These are phyloP conservation scores for Pollenia griseotomentosa DNA, from an alignment of 2,888 invertebrate species.

Conservation along the genomic window DNA sequence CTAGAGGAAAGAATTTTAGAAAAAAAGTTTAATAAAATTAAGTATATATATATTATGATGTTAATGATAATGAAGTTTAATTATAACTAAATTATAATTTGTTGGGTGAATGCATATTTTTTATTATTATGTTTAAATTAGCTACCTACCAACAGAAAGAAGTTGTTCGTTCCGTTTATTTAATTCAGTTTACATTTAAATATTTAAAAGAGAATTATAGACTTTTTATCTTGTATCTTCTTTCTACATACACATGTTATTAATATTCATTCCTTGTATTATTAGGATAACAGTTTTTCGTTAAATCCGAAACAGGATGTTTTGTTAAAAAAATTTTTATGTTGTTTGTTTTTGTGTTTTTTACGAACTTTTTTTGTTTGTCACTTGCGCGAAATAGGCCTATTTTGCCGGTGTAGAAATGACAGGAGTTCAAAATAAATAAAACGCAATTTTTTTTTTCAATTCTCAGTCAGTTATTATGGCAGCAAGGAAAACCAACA, in stretches of 20 bases:
- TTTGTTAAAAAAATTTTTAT: conserved; percentile 51
- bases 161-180: no score
- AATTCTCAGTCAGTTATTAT: not conserved
- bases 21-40: not conserved
- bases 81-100: no score
- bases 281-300: conserved; percentile 59
- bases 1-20: not conserved
- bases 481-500: conserved; percentile 32
- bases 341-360: not conserved
- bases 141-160: no score
- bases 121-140: no score
- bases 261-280: conserved; percentile 43
- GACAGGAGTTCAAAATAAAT: conserved; percentile 77
- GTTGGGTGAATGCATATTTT: no score
- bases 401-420: conserved; percentile 71
- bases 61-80: conserved; percentile 33
- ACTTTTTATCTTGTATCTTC: not conserved
- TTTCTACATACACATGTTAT: conserved; percentile 16
- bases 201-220: not conserved
- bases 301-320: conserved; percentile 73
- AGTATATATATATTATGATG: not conserved
- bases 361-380: conserved; percentile 14
- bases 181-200: not conserved
- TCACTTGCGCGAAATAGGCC: conserved; percentile 74
- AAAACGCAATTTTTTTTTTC: conserved; percentile 45